Evolutionary conservation across 2,113 vertebrate species (phyloP).

Genomic region (Neotoma lepida): DNA sequence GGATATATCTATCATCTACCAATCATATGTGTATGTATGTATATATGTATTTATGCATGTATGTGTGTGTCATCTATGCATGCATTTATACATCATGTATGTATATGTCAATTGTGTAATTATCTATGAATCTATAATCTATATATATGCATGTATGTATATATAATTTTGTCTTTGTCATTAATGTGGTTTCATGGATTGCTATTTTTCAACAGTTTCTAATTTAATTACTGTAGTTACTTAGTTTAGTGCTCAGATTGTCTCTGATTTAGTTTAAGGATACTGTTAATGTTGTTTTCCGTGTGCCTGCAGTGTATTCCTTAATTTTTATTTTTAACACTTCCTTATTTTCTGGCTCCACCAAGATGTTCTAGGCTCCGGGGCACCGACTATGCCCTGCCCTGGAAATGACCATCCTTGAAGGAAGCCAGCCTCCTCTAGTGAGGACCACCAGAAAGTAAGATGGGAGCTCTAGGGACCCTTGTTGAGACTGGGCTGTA

Average conservation of each 20-base stretch:
- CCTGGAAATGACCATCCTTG: neutral
- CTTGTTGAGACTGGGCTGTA: neutral
- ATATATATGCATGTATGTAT: neutral
- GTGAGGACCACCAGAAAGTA: neutral
- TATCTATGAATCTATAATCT: neutral
- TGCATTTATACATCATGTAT: neutral
- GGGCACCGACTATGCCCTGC: neutral
- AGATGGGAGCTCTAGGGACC: neutral
- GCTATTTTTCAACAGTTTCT: slow-evolving; percentile 6
- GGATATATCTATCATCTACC: neutral
- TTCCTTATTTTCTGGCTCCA: slow-evolving; percentile 24
- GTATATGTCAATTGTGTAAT: neutral
- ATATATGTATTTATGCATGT: neutral
- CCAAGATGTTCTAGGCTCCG: neutral
- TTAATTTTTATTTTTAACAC: neutral
- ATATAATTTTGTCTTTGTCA: neutral
- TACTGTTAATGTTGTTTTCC: neutral
- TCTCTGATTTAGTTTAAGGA: neutral
- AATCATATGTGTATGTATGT: neutral
- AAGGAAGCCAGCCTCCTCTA: neutral
- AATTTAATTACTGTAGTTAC: slow-evolving; percentile 29
- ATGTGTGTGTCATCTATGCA: neutral
- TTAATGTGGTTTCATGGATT: neutral
- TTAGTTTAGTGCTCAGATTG: slow-evolving; percentile 3
- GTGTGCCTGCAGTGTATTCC: neutral